Evolutionary conservation across 2,797 vertebrate species (phyloP).

Genomic region (Pygocentrus nattereri): DNA sequence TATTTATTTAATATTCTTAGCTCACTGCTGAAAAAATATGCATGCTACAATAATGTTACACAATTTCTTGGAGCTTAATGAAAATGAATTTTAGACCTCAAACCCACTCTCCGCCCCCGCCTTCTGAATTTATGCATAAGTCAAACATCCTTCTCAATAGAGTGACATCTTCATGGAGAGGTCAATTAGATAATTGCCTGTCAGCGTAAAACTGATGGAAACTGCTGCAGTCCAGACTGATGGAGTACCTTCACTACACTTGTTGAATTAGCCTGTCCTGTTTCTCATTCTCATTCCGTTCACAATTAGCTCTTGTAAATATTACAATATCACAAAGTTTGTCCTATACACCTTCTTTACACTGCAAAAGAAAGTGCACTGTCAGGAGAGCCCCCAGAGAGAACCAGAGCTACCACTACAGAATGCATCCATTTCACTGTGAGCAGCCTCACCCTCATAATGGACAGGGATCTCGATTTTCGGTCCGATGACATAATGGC

Average conservation of each 20-base stretch:
- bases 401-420: background rate
- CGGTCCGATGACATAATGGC: slow-evolving; percentile 98
- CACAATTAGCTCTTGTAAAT: background rate
- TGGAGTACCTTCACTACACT: background rate
- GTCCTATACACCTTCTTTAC: background rate
- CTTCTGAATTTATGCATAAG: slow-evolving; percentile 14
- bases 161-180: slow-evolving; percentile 36
- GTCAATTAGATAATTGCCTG: slow-evolving; percentile 53
- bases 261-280: background rate
- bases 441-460: slow-evolving; percentile 91
- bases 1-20: background rate
- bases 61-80: background rate
- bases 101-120: too few relatives aligned
- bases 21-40: background rate
- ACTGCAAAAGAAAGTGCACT: background rate
- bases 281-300: background rate
- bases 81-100: too few relatives aligned
- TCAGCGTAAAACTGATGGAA: slow-evolving; percentile 29
- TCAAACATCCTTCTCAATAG: slow-evolving; percentile 12
- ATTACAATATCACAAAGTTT: background rate
- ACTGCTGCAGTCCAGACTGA: slow-evolving; percentile 10
- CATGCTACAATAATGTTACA: background rate
- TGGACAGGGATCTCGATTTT: slow-evolving; percentile 99
- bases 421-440: background rate
- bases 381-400: background rate